Evolutionary conservation across 1,140 invertebrate genomes (phyloP), one percentile per base, ranked within the genome.

Genomic region (Drosophila tristis): DNA sequence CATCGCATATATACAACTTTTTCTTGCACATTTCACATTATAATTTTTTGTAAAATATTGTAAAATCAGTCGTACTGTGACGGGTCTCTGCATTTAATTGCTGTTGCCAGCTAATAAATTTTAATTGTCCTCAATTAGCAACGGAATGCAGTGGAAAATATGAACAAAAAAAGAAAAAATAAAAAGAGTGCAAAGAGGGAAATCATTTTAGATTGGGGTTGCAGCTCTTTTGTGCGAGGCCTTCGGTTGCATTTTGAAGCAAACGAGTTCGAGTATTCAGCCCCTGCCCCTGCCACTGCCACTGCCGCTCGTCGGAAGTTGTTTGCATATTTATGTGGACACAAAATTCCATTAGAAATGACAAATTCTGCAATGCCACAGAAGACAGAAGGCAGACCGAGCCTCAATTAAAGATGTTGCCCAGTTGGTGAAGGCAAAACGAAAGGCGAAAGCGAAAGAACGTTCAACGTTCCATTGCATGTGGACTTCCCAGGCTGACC

Each of bases 101-200:
- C 82, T 78, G 74, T 90, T 81, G 79, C 77, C 80, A 87, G 87
- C 87, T 90, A 87, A 90, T 90, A 90, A 90, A 90, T 90, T 90
- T 90, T 90, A 90, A 90, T 90, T 90, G 87, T 84, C 76, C 56
- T 86, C 82, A 90, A 90, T 90, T 90, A 90, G 86, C 70, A 54
- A 75, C 71, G 77, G 86, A 90, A 86, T 90, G 86, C 81, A 76
- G 75, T 39, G 70, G 73, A 68, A 74, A 80, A 89, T 75, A 57
- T 49, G 44, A 39, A 16, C 54, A 16, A 44, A 54, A 29, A 47
- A 39, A 43, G 25, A 11, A 57, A 39, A 9, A 29, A 49, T 9
- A 20, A 20, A 20, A 20, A 20, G 20, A 20, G 20, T 56, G 25
- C 13, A 66, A 23, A 39, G 35, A 39, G 44, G 42, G 63, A 72